A percentile compares a stretch with the other conserved stretches of the same genome.
These are phyloP conservation scores for Lasiurus cinereus DNA, from an alignment of 2,113 vertebrate species.

Conservation along the genomic window DNA sequence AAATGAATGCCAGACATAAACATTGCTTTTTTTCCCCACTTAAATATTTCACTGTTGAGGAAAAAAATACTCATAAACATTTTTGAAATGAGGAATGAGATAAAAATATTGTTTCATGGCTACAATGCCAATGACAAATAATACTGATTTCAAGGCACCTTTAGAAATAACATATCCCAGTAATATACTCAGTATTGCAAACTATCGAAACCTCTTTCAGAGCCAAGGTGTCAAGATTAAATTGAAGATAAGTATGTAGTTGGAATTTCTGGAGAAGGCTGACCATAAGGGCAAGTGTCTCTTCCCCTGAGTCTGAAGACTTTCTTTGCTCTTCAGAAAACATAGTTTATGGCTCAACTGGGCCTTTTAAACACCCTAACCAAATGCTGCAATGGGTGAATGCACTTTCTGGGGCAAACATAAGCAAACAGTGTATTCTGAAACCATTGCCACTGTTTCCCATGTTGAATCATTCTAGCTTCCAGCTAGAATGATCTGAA, in stretches of 20 bases:
- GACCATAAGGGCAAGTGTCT: background rate
- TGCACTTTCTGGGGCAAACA: background rate
- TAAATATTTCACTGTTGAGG: background rate
- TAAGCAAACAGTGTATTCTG: background rate
- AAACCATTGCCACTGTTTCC: background rate
- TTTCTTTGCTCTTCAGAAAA: conserved; percentile 28
- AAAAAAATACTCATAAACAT: background rate
- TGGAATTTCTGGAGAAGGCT: background rate
- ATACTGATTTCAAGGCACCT: background rate
- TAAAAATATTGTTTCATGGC: background rate
- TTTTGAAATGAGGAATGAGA: background rate
- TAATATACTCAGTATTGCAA: background rate
- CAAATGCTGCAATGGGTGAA: background rate
- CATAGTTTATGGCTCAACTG: background rate
- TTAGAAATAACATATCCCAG: background rate
- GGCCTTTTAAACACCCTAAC: background rate
- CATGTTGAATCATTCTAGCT: background rate
- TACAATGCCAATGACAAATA: background rate
- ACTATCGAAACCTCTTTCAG: background rate
- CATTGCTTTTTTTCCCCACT: background rate
- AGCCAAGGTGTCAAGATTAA: background rate
- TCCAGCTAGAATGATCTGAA: background rate
- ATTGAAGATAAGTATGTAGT: background rate
- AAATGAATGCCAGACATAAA: conserved; percentile 36
- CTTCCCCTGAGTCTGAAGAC: background rate